Evolutionary conservation across 1,140 invertebrate species (phyloP).

Genomic region (Campoletis sonorensis): DNA sequence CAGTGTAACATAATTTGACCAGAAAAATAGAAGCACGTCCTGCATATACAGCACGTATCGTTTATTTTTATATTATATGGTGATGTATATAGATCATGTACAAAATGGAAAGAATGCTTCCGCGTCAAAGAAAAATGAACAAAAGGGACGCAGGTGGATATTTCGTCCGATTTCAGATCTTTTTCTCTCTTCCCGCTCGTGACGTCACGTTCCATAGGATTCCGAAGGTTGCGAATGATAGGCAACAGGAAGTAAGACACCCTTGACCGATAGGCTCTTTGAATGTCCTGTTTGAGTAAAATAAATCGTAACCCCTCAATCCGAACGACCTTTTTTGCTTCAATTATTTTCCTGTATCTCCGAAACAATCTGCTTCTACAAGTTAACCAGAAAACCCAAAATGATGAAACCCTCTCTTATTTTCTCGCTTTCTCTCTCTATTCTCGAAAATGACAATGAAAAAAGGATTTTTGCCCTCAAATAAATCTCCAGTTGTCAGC

Average conservation of each 20-base stretch:
- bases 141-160: slow-evolving; percentile 10
- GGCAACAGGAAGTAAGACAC: not conserved
- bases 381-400: no score
- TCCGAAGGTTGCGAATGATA: slow-evolving; percentile 1
- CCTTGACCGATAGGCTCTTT: slow-evolving; percentile 1
- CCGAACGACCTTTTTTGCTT: not conserved
- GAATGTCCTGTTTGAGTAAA: not conserved
- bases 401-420: not conserved
- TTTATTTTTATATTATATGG: not conserved
- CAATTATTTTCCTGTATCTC: not conserved
- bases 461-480: not conserved
- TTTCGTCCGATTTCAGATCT: not conserved
- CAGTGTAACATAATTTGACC: not conserved
- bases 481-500: not conserved
- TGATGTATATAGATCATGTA: not conserved
- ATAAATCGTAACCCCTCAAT: slow-evolving; percentile 11
- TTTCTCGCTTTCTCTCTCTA: no score
- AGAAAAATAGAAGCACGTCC: slow-evolving; percentile 23
- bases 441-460: not conserved
- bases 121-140: slow-evolving; percentile 1
- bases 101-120: not conserved
- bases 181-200: not conserved
- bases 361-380: not conserved
- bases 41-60: not conserved
- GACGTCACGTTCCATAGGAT: slow-evolving; percentile 9